A percentile compares a stretch with the other conserved stretches of the same genome.
phyloP scores from a whole-genome alignment of 2,888 invertebrate genomes.

The Odontothrips loti region DNA sequence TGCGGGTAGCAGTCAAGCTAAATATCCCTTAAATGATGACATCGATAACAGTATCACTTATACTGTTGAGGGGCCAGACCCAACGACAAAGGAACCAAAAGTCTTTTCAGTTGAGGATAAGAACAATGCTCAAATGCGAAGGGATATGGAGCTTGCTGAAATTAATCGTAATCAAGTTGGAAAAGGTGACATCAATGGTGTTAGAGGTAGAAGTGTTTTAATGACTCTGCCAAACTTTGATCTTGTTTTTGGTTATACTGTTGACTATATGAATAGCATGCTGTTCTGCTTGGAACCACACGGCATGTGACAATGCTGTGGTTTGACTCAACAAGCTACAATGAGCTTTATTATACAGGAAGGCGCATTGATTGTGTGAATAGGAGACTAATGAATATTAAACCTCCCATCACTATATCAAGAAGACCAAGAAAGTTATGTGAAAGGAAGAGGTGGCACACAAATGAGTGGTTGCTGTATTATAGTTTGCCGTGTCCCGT shows the following conservation, averaged over 20 bases:
- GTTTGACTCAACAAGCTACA: neutral
- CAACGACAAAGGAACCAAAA: too few relatives aligned
- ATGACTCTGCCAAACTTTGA: neutral
- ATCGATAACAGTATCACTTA: too few relatives aligned
- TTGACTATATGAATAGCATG: neutral
- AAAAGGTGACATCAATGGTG: neutral
- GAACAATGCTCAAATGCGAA: neutral
- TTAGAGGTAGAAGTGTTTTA: neutral
- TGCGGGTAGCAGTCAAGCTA: neutral
- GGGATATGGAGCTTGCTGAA: neutral
- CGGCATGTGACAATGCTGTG: neutral
- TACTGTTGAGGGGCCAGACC: too few relatives aligned
- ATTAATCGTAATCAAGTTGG: neutral
- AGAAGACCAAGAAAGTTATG: neutral
- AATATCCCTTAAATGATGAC: neutral
- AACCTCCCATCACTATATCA: neutral
- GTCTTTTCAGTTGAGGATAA: too few relatives aligned
- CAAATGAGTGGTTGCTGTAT: neutral
- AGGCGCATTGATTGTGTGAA: neutral
- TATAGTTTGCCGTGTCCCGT: slow-evolving; percentile 5
- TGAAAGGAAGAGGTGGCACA: neutral
- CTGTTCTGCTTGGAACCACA: neutral
- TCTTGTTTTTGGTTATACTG: neutral
- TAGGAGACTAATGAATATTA: neutral
- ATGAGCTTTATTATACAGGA: neutral